Conservation (phyloP, 2,113 vertebrate species). For the Nothocercus julius region DNA sequence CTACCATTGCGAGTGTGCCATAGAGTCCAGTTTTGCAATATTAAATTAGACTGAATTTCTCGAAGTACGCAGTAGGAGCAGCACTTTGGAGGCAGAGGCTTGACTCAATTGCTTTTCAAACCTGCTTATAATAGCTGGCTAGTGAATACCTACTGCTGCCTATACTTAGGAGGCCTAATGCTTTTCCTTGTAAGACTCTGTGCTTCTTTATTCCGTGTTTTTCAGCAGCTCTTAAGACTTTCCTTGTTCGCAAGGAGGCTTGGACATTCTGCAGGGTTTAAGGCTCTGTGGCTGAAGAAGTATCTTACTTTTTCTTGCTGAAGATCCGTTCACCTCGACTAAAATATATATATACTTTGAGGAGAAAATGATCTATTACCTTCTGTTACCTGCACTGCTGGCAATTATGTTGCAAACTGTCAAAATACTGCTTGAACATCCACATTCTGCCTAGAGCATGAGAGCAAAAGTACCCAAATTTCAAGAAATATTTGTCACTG, state of each 20-base stretch:
- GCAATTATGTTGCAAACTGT: neutral
- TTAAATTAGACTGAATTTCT: neutral
- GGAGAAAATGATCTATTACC: neutral
- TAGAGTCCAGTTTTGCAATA: neutral
- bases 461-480: neutral
- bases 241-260: neutral
- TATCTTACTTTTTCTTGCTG: neutral
- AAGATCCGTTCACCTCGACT: neutral
- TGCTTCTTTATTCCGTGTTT: neutral
- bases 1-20: slow-evolving; percentile 2
- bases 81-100: neutral
- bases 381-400: neutral
- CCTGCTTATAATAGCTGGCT: neutral
- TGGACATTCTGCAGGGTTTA: neutral
- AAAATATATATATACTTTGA: neutral
- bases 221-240: neutral
- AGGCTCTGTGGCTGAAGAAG: neutral
- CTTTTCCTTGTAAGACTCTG: neutral
- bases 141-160: neutral
- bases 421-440: neutral
- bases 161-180: neutral
- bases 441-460: neutral
- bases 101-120: neutral
- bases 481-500: neutral
- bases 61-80: neutral